Conservation (phyloP, 2,888 invertebrate genomes). For the Chymomyza caudatula region DNA sequence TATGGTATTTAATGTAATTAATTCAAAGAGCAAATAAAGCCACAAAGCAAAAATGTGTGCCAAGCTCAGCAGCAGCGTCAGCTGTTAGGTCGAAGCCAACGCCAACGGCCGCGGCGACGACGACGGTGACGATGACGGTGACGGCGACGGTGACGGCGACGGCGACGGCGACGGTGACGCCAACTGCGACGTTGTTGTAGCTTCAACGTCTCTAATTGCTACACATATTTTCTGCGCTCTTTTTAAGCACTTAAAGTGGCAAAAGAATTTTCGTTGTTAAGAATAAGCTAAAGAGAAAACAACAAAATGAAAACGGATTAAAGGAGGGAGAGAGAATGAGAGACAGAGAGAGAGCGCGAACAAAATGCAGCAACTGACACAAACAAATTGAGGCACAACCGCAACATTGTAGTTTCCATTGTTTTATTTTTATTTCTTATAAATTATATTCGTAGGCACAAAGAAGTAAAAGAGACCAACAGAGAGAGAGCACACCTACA, state of each 20-base stretch:
- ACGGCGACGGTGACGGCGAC: neutral
- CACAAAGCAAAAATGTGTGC: constrained; percentile 5
- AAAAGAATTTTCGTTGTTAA: neutral
- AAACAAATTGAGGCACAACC: constrained; percentile 11
- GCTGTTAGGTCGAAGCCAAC: neutral
- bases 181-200: neutral
- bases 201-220: constrained; percentile 9
- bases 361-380: constrained; percentile 7
- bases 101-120: neutral
- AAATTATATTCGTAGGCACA: constrained; percentile 52
- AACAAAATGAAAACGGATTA: neutral
- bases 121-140: neutral
- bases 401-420: constrained; percentile 1
- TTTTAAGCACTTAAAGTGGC: neutral
- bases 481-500: neutral
- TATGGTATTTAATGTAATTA: constrained; percentile 34
- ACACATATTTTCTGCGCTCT: neutral
- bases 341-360: neutral
- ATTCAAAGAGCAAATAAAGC: constrained; percentile 33
- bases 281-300: neutral
- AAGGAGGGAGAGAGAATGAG: no score
- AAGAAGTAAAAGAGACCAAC: constrained; percentile 27
- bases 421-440: constrained; percentile 24
- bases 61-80: constrained; percentile 3
- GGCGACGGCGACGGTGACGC: neutral